Evolutionary conservation across 2,888 invertebrate species (phyloP), one percentile per base, ranked within the genome.

Genomic region (Leucophenga maculata): DNA sequence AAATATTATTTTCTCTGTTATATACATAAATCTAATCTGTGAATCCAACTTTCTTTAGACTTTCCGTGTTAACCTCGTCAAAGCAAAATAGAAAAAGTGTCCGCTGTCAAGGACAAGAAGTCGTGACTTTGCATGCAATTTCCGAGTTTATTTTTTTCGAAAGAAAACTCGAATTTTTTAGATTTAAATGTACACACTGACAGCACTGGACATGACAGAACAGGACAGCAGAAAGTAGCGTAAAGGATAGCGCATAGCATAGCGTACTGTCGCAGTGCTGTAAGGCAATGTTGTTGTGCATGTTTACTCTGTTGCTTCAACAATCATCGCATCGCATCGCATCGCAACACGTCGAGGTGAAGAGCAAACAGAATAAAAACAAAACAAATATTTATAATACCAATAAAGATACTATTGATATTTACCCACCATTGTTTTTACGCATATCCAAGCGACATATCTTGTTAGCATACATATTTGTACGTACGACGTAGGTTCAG

Each of bases 401-500:
- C 78, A 82, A 80, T 82, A 82, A 82, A 75, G 81, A 78, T 80
- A 82, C 78, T 80, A 78, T 77, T 77, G 80, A 72, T 78, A 73
- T 75, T 79, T 74, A 72, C 72, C 16, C 26, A 26, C 16, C 26
- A 26, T 73, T 80, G 80, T 76, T 78, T 75, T 26, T 31, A 32
- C 59, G 32, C 32, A 31, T 16, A 32, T 6, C 22, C 32, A 59
- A 3, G n/a, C 6, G 50, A 50, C 18, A 18, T 50, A 13, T 50
- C 59, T 59, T 20, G 57, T 59, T 59, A 32, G n/a, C 59, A 32
- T 32, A 59, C 59, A 4, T 26, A 59, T 26, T 14, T 9, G 11
- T 8, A 59, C 8, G 9, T 59, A 11, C 22, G 18, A 18, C 2
- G 18, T 13, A 11, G 20, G 11, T n/a, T 22, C n/a, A 55, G 18